phyloP scores from a whole-genome alignment of 2,113 vertebrate species.

The Pteropus alecto region DNA sequence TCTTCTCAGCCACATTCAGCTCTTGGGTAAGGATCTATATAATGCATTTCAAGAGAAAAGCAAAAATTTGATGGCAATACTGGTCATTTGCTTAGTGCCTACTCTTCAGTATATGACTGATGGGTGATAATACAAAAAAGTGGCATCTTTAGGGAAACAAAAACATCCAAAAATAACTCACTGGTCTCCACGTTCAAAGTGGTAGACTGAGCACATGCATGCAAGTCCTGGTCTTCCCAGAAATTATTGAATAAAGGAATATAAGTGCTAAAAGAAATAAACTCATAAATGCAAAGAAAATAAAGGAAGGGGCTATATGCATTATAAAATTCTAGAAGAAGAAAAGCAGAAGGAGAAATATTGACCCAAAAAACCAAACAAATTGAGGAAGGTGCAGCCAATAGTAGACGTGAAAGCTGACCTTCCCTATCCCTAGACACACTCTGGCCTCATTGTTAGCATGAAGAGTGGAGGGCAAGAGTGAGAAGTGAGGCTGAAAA shows the following conservation, averaged over 20 bases:
- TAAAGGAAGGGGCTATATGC: not conserved
- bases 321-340: not conserved
- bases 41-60: not conserved
- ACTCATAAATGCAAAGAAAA: not conserved
- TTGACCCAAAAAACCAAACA: not conserved
- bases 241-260: not conserved
- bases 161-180: not conserved
- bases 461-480: not conserved
- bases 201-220: not conserved
- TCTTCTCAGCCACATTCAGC: slow-evolving; percentile 82
- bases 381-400: not conserved
- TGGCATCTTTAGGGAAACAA: not conserved
- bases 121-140: not conserved
- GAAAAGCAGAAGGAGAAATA: not conserved
- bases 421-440: too few relatives aligned
- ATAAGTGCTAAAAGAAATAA: not conserved
- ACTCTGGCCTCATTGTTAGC: not conserved
- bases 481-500: not conserved
- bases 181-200: not conserved
- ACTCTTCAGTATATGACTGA: not conserved
- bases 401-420: not conserved
- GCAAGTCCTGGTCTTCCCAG: not conserved
- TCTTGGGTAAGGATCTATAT: slow-evolving; percentile 82
- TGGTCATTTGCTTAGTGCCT: not conserved
- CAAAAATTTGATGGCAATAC: not conserved